phyloP scores from a whole-genome alignment of 2,113 vertebrate species.

The Orientallactaga bullata region DNA sequence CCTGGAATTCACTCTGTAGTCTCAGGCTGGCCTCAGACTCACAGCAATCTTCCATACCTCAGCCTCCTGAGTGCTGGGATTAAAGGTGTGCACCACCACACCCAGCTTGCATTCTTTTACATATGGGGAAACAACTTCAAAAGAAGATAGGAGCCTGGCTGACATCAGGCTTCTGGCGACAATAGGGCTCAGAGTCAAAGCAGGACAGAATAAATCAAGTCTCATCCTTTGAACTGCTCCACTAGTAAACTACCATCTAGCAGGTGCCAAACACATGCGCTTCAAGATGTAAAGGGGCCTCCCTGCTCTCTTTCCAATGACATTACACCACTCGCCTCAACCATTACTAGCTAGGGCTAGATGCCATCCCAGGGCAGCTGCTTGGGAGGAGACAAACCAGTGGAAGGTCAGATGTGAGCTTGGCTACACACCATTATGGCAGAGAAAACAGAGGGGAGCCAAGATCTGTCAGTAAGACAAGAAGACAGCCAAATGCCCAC shows the following conservation, averaged over 20 bases:
- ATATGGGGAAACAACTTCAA: not conserved
- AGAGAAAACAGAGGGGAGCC: too few relatives aligned
- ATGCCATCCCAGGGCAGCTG: too few relatives aligned
- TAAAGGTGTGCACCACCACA: too few relatives aligned
- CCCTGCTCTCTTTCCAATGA: not conserved
- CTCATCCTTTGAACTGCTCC: not conserved
- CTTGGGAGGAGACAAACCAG: too few relatives aligned
- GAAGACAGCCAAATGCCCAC: too few relatives aligned
- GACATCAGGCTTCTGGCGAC: not conserved
- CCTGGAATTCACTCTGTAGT: too few relatives aligned
- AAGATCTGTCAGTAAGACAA: too few relatives aligned
- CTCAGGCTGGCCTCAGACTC: too few relatives aligned
- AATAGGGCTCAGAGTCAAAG: not conserved
- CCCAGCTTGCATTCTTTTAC: not conserved
- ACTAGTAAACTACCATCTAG: not conserved
- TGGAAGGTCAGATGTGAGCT: too few relatives aligned
- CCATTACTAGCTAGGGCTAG: not conserved
- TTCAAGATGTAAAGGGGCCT: not conserved
- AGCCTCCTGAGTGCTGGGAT: too few relatives aligned
- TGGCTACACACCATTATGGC: too few relatives aligned
- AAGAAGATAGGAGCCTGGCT: not conserved
- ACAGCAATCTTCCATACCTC: too few relatives aligned
- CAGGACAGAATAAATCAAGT: not conserved
- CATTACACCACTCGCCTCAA: not conserved
- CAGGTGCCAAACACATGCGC: not conserved